These are phyloP conservation scores for Machimus atricapillus DNA, from an alignment of 2,888 invertebrate species.

Conservation along the genomic window DNA sequence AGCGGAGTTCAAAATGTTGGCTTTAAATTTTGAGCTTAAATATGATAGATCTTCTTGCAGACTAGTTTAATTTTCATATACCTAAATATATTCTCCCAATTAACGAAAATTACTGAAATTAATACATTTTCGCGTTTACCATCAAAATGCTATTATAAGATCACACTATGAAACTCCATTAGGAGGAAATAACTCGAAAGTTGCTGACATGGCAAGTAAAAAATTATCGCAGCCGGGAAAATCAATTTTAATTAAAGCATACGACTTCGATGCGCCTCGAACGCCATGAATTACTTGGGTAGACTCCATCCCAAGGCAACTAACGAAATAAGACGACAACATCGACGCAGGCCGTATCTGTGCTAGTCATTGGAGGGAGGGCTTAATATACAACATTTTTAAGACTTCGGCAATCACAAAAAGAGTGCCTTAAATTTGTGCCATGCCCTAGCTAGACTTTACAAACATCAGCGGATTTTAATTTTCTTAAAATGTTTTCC, in stretches of 20 bases:
- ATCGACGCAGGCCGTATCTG: background rate
- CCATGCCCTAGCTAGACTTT: background rate
- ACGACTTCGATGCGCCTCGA: background rate
- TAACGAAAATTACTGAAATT: background rate
- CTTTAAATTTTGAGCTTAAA: too few species aligned
- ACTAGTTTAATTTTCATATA: too few species aligned
- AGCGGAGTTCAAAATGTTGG: too few species aligned
- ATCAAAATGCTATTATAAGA: background rate
- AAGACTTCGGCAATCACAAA: background rate
- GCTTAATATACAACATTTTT: background rate
- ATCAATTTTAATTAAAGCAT: constrained; percentile 9
- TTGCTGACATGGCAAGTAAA: background rate
- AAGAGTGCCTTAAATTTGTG: background rate
- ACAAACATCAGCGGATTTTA: background rate
- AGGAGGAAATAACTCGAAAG: background rate
- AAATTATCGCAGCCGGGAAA: background rate
- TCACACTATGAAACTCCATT: background rate
- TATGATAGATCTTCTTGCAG: too few species aligned
- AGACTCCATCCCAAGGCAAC: background rate
- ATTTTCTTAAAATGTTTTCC: background rate
- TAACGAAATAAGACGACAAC: background rate
- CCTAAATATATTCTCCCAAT: too few species aligned
- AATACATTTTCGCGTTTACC: background rate
- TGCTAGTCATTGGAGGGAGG: background rate
- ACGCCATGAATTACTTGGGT: background rate